These are phyloP conservation scores for Malurus leucopterus DNA, from an alignment of 2,797 vertebrate species.

Conservation along the genomic window DNA sequence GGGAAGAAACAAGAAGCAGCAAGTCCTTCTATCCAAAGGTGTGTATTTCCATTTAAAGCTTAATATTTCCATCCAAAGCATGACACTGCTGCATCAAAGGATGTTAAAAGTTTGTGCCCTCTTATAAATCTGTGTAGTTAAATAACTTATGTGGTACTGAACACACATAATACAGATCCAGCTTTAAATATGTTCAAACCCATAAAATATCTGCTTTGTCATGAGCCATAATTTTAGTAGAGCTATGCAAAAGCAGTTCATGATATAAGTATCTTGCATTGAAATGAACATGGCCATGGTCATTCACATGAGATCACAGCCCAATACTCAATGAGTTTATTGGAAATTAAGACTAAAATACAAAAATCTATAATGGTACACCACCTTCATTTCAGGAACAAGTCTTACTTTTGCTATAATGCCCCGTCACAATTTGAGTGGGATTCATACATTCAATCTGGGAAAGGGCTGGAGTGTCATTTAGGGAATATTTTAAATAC, in stretches of 20 bases:
- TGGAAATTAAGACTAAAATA: background rate
- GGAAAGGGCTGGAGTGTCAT: background rate
- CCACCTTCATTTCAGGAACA: background rate
- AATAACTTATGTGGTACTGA: background rate
- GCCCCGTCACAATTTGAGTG: background rate
- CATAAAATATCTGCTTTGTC: background rate
- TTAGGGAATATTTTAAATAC: background rate
- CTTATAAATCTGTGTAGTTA: background rate
- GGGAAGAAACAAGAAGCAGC: background rate
- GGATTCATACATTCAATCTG: background rate
- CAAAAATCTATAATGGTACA: background rate
- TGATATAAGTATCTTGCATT: background rate
- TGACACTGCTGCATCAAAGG: fast-evolving
- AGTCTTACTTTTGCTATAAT: background rate
- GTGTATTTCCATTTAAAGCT: background rate
- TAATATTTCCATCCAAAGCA: background rate
- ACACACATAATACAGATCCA: background rate
- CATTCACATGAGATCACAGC: background rate
- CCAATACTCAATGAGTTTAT: background rate
- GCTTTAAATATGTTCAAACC: background rate
- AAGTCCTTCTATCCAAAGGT: background rate
- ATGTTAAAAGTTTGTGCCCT: background rate
- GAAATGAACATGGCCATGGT: background rate
- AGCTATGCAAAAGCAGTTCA: background rate
- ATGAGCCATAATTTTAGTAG: background rate